Percentiles rank a stretch among this genome's conserved stretches.
Conservation (phyloP, 1,140 invertebrate species). For the Pteromalus puparum region DNA sequence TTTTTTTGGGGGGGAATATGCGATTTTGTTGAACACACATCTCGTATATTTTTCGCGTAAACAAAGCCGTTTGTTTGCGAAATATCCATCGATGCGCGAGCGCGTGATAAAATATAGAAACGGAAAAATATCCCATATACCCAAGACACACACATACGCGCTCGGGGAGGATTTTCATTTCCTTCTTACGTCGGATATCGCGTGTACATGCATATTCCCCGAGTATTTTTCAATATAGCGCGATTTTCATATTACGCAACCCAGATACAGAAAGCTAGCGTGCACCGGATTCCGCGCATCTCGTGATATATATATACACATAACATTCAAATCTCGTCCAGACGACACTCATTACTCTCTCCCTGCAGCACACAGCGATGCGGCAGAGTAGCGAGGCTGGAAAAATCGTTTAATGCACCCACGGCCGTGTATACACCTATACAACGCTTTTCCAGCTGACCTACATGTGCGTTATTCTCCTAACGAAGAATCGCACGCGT, state of each 20-base stretch:
- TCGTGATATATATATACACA: not conserved
- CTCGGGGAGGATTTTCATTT: not conserved
- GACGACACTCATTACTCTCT: not conserved
- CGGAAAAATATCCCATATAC: no score
- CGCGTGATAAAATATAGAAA: not conserved
- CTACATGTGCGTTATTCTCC: not conserved
- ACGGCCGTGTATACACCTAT: not conserved
- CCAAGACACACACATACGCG: no score
- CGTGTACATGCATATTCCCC: not conserved
- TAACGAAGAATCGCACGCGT: not conserved
- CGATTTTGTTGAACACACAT: not conserved
- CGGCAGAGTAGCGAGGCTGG: not conserved
- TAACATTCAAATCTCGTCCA: constrained; percentile 1
- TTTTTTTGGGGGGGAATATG: no score
- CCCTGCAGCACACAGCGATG: not conserved
- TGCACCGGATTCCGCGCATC: not conserved
- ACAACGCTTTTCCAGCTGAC: not conserved
- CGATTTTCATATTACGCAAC: not conserved
- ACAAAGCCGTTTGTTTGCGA: no score
- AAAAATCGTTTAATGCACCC: constrained; percentile 5
- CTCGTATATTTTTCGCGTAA: no score
- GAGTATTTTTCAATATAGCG: not conserved
- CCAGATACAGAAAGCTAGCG: no score
- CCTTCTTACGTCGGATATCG: not conserved
- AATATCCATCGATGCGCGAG: no score